Conservation (phyloP, 2,797 vertebrate genomes). For the Calcarius lapponicus region DNA sequence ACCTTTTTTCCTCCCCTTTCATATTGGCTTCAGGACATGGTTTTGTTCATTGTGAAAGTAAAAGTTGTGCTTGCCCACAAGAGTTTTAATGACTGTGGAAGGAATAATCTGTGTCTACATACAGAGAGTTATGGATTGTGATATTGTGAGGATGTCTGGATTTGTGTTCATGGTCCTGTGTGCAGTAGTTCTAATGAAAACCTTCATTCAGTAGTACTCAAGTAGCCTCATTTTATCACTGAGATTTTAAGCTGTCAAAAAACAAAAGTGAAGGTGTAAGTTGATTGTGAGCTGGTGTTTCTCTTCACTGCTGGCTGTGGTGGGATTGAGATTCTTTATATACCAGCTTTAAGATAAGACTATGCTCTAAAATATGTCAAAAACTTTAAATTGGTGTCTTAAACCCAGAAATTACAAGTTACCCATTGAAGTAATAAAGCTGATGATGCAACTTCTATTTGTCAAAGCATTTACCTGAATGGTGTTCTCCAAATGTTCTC, state of each 20-base stretch:
- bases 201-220: not conserved
- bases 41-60: slow-evolving; percentile 24
- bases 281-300: not conserved
- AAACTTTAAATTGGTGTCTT: not conserved
- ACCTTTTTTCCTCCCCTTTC: not conserved
- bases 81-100: not conserved
- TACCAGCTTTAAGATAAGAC: not conserved
- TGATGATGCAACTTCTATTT: not conserved
- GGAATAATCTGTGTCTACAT: not conserved
- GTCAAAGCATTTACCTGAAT: not conserved
- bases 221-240: not conserved
- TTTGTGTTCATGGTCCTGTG: not conserved
- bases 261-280: not conserved
- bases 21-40: slow-evolving; percentile 1
- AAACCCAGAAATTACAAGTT: not conserved
- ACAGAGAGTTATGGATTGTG: not conserved
- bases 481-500: not conserved
- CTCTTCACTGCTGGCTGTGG: not conserved
- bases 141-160: not conserved
- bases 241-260: not conserved
- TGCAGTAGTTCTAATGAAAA: not conserved
- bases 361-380: not conserved
- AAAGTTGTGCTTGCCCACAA: not conserved
- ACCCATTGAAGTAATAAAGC: not conserved
- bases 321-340: not conserved